phyloP scores from a whole-genome alignment of 2,113 vertebrate genomes.

The Promerops cafer region DNA sequence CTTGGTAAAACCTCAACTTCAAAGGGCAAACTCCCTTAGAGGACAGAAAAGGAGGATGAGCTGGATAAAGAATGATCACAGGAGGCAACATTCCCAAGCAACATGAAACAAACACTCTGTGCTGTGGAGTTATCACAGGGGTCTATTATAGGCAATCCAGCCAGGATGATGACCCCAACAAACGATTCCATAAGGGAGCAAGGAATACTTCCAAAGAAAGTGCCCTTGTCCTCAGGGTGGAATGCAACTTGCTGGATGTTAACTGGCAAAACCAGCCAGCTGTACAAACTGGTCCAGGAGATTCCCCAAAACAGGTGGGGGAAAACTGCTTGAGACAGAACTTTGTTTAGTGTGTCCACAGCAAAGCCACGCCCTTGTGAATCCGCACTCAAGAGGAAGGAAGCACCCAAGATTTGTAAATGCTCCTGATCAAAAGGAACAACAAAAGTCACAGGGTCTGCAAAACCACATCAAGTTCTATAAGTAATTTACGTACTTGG shows the following conservation, averaged over 20 bases:
- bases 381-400: neutral
- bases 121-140: neutral
- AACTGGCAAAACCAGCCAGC: neutral
- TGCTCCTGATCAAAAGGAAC: fast-evolving
- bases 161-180: neutral
- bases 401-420: neutral
- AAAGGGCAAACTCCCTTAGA: neutral
- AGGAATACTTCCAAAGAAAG: neutral
- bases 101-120: neutral
- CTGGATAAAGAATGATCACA: neutral
- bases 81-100: neutral
- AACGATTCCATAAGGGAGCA: neutral
- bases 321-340: neutral
- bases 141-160: neutral
- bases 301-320: no score
- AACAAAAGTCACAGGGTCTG: neutral
- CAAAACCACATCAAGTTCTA: neutral
- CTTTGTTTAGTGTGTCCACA: neutral
- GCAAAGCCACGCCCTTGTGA: neutral
- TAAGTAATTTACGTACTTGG: neutral
- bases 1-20: neutral
- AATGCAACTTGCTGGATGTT: neutral
- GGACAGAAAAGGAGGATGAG: neutral
- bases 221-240: neutral
- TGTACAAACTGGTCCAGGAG: neutral